Base-by-base conservation (phyloP, 2,797 vertebrate genomes). In the Trachops cirrhosus region DNA sequence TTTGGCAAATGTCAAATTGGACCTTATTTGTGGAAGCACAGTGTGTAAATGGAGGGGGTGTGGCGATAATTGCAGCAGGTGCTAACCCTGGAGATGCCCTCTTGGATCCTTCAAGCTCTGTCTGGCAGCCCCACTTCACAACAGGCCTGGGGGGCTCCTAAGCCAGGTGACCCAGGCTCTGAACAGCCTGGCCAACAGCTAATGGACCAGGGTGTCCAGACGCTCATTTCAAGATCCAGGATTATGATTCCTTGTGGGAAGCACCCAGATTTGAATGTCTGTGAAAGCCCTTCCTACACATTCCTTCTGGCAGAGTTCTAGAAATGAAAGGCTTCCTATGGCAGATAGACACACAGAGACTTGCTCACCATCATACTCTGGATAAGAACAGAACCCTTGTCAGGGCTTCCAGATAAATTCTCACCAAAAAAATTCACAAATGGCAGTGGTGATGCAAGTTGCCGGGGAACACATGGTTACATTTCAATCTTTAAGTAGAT, bases 321-420 rank as follows among this genome's bases (percentile, higher is more conserved):
- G 68, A 73, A 48, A 29, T 5, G 4, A 46, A 46, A 52, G 5
- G 4, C 11, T 22, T 8, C n/a, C 52, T 0, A 0, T 0, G 16
- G 32, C 15, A 2, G 46, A 14, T 1, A 64, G 21, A 15, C n/a
- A 71, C 29, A 6, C 15, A 16, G n/a, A 1, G 68, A 29, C 57
- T 41, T 0, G 2, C 5, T 22, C 34, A 1, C 1, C n/a, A 24
- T 15, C 19, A 32, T 1, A 0, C 19, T 21, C 73, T 1, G 6
- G 5, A 4, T 8, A 29, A 29, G 78, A 48, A 29, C 54, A 32
- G 48, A 87, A 4, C 54, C 39, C 57, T 59, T 11, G 0, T 1
- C 6, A 48, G 34, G 0, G 67, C 24, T 54, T 79, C 92, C 57
- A 34, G 34, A 48, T 4, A 46, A 34, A 48, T 39, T 16, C 59